Percentiles rank a stretch among this genome's conserved stretches.
Evolutionary conservation across 2,113 vertebrate species (phyloP).

Genomic region (Leuciscus idus): DNA sequence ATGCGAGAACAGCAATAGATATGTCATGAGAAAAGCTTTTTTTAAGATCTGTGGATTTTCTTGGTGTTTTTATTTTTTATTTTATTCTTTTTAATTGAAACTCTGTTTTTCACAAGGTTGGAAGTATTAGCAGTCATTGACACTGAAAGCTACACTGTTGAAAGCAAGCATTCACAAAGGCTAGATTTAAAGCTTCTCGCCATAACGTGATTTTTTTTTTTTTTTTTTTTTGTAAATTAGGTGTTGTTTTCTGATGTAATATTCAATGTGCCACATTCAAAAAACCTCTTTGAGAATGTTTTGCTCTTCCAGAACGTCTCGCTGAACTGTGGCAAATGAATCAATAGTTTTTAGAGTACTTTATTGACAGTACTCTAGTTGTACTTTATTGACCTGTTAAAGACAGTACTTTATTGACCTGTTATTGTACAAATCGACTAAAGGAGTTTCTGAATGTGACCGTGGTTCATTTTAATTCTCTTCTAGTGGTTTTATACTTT

Average conservation of each 20-base stretch:
- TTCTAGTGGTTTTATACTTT: not conserved
- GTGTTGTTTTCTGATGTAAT: conserved; percentile 38
- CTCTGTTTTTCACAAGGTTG: not conserved
- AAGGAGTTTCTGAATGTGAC: not conserved
- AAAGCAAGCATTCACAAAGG: not conserved
- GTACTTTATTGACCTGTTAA: not conserved
- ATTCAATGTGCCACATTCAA: conserved; percentile 36
- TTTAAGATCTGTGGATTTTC: conserved; percentile 60
- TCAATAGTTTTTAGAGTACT: not conserved
- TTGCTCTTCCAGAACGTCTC: conserved; percentile 37
- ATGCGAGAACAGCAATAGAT: conserved; percentile 72
- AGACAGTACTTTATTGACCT: too few species aligned
- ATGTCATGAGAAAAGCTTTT: conserved; percentile 61
- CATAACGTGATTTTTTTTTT: not conserved
- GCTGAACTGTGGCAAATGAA: conserved; percentile 24
- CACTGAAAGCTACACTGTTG: conserved; percentile 62
- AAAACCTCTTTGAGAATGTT: not conserved
- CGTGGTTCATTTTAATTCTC: not conserved
- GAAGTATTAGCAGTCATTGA: conserved; percentile 49
- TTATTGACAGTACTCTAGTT: too few species aligned
- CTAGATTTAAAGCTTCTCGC: not conserved
- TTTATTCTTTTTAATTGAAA: not conserved
- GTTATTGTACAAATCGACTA: not conserved
- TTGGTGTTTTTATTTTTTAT: conserved; percentile 39
- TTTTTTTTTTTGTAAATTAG: not conserved